A percentile compares a stretch with the other conserved stretches of the same genome.
Evolutionary conservation across 2,888 invertebrate genomes (phyloP).

Genomic region (Phlogophora meticulosa): DNA sequence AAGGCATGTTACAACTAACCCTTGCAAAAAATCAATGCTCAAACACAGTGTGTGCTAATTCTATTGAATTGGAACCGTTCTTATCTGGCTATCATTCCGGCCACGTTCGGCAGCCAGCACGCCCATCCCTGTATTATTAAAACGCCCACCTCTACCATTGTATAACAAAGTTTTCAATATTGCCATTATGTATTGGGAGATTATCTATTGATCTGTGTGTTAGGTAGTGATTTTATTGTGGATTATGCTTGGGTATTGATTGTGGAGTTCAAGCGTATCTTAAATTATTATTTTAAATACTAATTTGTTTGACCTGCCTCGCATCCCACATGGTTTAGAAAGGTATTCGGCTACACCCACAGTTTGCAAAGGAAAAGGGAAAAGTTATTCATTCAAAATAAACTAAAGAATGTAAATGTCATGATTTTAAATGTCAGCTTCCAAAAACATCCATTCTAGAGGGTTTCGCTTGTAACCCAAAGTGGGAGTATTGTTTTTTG

Average conservation of each 20-base stretch:
- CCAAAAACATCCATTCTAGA: neutral
- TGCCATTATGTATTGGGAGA: conserved; percentile 58
- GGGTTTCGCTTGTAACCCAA: neutral
- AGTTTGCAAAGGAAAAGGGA: neutral
- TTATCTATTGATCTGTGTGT: conserved; percentile 48
- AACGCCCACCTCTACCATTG: conserved; percentile 60
- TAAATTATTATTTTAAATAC: neutral
- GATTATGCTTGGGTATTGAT: conserved; percentile 3
- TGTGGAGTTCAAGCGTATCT: neutral
- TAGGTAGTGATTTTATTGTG: conserved; percentile 35
- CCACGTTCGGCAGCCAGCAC: conserved; percentile 57
- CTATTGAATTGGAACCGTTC: conserved; percentile 39
- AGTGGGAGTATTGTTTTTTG: too few species aligned
- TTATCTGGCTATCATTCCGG: conserved; percentile 44
- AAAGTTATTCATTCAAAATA: conserved; percentile 11
- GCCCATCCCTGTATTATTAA: conserved; percentile 58
- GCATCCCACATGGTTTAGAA: neutral
- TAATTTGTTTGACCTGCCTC: neutral
- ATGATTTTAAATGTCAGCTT: neutral
- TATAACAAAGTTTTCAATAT: conserved; percentile 57
- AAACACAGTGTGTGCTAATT: conserved; percentile 39
- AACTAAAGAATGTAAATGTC: neutral
- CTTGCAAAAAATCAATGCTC: conserved; percentile 31
- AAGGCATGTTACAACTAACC: conserved; percentile 11
- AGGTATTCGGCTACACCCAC: neutral